Percentiles rank a stretch among this genome's conserved stretches.
Evolutionary conservation across 2,888 invertebrate genomes (phyloP).

Genomic region (Caenorhabditis sp.): DNA sequence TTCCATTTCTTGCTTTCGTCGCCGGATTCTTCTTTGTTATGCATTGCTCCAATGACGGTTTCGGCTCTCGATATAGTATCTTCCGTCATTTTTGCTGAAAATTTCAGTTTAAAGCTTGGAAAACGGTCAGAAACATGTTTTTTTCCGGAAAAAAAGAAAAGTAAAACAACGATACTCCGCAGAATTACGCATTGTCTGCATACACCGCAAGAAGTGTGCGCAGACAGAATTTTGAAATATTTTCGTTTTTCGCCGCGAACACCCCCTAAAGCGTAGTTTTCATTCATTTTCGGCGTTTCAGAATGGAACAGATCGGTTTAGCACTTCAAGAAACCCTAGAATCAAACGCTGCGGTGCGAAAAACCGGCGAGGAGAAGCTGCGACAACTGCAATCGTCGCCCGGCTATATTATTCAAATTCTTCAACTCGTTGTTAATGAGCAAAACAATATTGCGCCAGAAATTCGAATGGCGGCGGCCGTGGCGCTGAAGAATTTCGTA

Average conservation of each 20-base stretch:
- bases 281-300: background rate
- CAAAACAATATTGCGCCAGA: constrained; percentile 80
- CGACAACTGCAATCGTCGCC: constrained; percentile 37
- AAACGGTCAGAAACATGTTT: background rate
- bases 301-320: constrained; percentile 46
- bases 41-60: background rate
- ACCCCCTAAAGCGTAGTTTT: background rate
- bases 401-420: constrained; percentile 38
- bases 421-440: constrained; percentile 39
- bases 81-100: constrained; percentile 21
- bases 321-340: constrained; percentile 72
- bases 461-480: constrained; percentile 88
- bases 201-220: background rate
- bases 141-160: background rate
- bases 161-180: background rate
- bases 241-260: constrained; percentile 1
- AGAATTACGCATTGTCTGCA: background rate
- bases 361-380: constrained; percentile 67
- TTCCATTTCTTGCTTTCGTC: constrained; percentile 30
- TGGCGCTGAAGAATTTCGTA: constrained; percentile 94
- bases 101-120: too few species aligned
- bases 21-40: constrained; percentile 43
- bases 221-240: background rate
- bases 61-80: background rate
- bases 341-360: constrained; percentile 69